Evolutionary conservation across 1,140 invertebrate species (phyloP).

Genomic region (Lutraria rhynchaena): DNA sequence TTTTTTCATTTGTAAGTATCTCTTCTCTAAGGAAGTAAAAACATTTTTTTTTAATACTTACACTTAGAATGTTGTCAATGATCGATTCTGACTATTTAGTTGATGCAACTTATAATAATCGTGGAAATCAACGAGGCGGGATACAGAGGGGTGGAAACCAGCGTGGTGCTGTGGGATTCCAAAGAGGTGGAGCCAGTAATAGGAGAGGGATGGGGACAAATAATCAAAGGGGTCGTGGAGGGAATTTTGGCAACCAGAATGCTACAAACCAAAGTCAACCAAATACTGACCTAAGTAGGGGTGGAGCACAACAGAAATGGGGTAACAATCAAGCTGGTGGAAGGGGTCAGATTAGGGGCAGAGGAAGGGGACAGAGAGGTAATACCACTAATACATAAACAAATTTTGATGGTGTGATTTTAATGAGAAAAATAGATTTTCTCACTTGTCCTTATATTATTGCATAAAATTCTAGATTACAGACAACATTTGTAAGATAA

Average conservation of each 20-base stretch:
- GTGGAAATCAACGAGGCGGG: conserved; percentile 5
- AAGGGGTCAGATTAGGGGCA: conserved; percentile 49
- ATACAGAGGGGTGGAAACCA: neutral
- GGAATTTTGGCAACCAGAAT: neutral
- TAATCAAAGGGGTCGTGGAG: neutral
- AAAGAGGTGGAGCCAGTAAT: neutral
- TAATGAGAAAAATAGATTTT: no score
- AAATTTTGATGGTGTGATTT: no score
- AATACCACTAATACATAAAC: no score
- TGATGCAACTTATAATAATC: neutral
- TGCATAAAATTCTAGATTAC: no score
- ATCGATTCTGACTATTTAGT: no score
- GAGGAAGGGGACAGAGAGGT: conserved; percentile 46
- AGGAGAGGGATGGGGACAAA: neutral
- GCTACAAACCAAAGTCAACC: neutral
- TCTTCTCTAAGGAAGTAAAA: no score
- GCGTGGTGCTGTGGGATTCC: neutral
- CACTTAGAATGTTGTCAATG: no score
- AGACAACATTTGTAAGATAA: no score
- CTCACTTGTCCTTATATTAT: no score
- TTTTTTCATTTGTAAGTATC: no score
- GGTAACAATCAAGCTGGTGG: neutral
- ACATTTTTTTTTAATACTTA: no score
- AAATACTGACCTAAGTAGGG: neutral
- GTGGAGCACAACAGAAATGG: neutral